Evolutionary conservation across 2,888 invertebrate species (phyloP).

Genomic region (Diabrotica balteata): DNA sequence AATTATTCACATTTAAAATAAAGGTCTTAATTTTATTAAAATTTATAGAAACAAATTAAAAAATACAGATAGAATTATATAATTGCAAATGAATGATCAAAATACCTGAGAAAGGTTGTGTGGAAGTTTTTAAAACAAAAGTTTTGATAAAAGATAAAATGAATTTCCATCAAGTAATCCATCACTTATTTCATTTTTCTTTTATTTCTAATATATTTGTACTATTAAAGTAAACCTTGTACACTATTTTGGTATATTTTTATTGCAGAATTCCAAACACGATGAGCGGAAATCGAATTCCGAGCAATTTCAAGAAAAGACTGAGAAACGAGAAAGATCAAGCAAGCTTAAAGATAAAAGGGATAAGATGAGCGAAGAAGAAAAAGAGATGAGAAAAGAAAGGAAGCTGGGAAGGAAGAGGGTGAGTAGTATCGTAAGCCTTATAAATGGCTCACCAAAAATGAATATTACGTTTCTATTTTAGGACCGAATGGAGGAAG

Average conservation of each 20-base stretch:
- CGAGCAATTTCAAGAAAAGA: slow-evolving; percentile 57
- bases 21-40: too few species aligned
- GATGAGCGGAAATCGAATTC: slow-evolving; percentile 58
- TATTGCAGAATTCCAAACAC: slow-evolving; percentile 61
- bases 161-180: too few species aligned
- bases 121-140: too few species aligned
- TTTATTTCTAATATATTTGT: too few species aligned
- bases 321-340: slow-evolving; percentile 63
- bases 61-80: too few species aligned
- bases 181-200: too few species aligned
- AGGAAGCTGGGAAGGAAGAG: slow-evolving; percentile 82
- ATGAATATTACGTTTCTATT: slow-evolving; percentile 10
- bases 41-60: too few species aligned
- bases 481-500: slow-evolving; percentile 79
- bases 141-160: too few species aligned
- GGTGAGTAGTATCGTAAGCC: slow-evolving; percentile 61
- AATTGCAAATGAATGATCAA: too few species aligned
- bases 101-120: too few species aligned
- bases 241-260: background rate
- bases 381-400: slow-evolving; percentile 81
- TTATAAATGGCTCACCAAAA: background rate
- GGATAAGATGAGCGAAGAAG: slow-evolving; percentile 76
- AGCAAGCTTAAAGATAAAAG: slow-evolving; percentile 65
- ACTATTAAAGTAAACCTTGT: background rate
- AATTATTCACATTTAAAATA: too few species aligned